A percentile compares a stretch with the other conserved stretches of the same genome.
phyloP scores from a whole-genome alignment of 2,113 vertebrate genomes.

The Pundamilia nyererei region DNA sequence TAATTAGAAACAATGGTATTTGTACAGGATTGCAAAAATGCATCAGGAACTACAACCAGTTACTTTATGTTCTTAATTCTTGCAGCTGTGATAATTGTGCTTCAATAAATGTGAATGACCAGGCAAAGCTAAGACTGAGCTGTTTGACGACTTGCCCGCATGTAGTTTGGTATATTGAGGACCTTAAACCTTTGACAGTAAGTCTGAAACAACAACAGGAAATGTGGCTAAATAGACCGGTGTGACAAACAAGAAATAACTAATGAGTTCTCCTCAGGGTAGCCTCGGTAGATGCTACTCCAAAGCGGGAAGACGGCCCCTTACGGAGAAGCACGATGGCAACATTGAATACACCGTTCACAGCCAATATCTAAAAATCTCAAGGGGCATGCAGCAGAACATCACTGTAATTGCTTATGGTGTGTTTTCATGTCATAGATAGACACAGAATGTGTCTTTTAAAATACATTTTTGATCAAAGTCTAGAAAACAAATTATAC shows the following conservation, averaged over 20 bases:
- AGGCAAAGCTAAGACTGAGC: constrained; percentile 46
- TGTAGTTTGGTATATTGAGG: constrained; percentile 66
- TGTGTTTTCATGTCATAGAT: constrained; percentile 1
- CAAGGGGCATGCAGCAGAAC: constrained; percentile 18
- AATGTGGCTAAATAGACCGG: neutral
- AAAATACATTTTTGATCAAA: neutral
- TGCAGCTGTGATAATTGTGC: constrained; percentile 61
- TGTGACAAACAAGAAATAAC: neutral
- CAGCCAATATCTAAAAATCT: constrained; percentile 31
- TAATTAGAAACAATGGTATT: neutral
- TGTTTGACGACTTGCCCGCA: constrained; percentile 59
- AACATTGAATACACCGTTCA: constrained; percentile 40
- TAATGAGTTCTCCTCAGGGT: constrained; percentile 24
- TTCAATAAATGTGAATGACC: constrained; percentile 1
- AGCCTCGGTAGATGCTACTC: constrained; percentile 31
- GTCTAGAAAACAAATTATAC: neutral
- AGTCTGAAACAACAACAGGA: neutral
- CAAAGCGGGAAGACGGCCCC: constrained; percentile 17
- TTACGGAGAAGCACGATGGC: constrained; percentile 36
- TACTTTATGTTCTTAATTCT: neutral
- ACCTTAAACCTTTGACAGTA: constrained; percentile 34
- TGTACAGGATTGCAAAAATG: neutral
- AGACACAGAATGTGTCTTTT: neutral
- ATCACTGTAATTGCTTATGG: constrained; percentile 69
- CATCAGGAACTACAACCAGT: neutral